phyloP scores from a whole-genome alignment of 2,113 vertebrate species.

The Candoia aspera region DNA sequence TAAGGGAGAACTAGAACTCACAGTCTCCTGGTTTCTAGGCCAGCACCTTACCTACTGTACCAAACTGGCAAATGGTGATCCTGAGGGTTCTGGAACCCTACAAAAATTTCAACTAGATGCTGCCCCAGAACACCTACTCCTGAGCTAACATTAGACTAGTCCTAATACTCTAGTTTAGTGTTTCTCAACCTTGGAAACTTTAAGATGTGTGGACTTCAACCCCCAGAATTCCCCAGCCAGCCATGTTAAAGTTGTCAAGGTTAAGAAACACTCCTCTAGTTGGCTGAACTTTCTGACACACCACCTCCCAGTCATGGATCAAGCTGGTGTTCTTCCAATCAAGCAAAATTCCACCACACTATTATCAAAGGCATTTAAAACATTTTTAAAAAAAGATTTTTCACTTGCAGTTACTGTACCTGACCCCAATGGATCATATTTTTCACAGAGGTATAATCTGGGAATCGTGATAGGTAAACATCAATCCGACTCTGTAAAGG shows the following conservation, averaged over 20 bases:
- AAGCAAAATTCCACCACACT: not conserved
- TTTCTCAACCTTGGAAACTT: no score
- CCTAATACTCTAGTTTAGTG: no score
- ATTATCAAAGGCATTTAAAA: not conserved
- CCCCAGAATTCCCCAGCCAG: no score
- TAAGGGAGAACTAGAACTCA: not conserved
- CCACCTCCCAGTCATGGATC: not conserved
- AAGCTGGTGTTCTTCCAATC: not conserved
- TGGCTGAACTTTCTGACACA: not conserved
- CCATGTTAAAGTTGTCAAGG: no score
- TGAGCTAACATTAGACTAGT: no score
- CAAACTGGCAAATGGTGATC: not conserved
- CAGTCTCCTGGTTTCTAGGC: not conserved
- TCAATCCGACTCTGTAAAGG: not conserved
- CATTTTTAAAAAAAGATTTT: no score
- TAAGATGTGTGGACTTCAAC: no score
- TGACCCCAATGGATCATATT: not conserved
- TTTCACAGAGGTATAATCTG: not conserved
- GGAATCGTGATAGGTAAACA: not conserved
- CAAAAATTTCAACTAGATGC: not conserved
- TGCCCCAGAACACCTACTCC: no score
- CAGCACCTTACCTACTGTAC: not conserved
- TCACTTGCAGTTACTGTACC: not conserved
- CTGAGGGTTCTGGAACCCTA: not conserved
- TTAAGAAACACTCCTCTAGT: not conserved